Evolutionary conservation across 2,797 vertebrate genomes (phyloP), one percentile per base, ranked within the genome.

Genomic region (Xenopus petersii): DNA sequence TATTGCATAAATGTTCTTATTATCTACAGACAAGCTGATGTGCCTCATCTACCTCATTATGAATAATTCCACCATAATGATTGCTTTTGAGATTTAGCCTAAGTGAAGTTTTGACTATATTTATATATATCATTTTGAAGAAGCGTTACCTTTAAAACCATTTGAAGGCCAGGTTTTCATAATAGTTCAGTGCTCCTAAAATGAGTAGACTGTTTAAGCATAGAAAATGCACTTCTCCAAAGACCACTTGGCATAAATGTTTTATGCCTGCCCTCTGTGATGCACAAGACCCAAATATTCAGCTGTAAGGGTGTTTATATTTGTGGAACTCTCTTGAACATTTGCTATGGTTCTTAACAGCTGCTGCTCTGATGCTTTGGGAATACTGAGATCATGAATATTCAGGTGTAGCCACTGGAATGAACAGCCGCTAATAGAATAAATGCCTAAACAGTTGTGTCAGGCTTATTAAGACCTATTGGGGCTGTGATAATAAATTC

Each of bases 321-420:
- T 90, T 90, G 89, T 88, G 90, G 89, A 91, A 87, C 85, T 90
- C 89, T 89, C 88, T 85, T 88, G 89, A 90, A 93, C 91, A 91
- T 91, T 92, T 91, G 91, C 89, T 87, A 87, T 75, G 79, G 89
- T 87, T 90, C 90, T 89, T 85, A 93, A 93, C 95, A 96, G 94
- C 94, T 96, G 95, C 91, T 94, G 80, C 83, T 87, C 81, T 83
- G 86, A 87, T 88, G 89, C 91, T 89, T 86, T 91, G 93, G 94
- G 94, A 95, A 94, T 88, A 90, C 83, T 84, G 88, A 88, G 88
- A 87, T 94, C 93, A 96, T 96, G 93, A 96, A 97, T 96, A 97
- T 97, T 96, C 94, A 96, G 88, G 85, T 86, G 85, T 85, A 92
- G 91, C 88, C 91, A 92, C 93, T 93, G 93, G 92, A 92, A 93